Conservation (phyloP, 1,140 invertebrate genomes). For the Aporrectodea caliginosa region DNA sequence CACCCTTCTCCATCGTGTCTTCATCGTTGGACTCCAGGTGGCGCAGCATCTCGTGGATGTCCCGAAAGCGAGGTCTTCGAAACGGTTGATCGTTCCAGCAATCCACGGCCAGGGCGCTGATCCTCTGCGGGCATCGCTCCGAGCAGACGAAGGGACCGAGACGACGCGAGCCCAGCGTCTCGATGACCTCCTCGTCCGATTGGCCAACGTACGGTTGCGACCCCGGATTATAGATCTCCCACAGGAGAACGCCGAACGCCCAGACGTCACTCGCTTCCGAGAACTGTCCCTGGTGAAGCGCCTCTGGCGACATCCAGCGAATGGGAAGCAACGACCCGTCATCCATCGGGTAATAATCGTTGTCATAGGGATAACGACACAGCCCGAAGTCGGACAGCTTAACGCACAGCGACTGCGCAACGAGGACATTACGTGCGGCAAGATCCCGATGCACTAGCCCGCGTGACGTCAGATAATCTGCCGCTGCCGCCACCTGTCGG, state of each 20-base stretch:
- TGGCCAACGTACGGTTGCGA: constrained; percentile 73
- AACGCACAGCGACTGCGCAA: neutral
- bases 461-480: neutral
- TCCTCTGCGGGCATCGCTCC: neutral
- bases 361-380: neutral
- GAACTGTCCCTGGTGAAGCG: constrained; percentile 80
- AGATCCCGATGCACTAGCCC: neutral
- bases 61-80: neutral
- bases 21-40: neutral
- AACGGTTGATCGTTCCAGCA: neutral
- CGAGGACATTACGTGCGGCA: neutral
- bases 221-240: constrained; percentile 71
- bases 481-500: neutral
- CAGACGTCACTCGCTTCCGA: constrained; percentile 88
- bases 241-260: constrained; percentile 85
- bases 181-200: constrained; percentile 77
- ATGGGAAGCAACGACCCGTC: constrained; percentile 61
- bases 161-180: neutral
- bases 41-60: neutral
- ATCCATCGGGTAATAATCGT: neutral
- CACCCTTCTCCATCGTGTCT: too few relatives aligned
- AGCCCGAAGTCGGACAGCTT: neutral
- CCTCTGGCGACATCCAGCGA: constrained; percentile 91
- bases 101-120: neutral
- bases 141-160: neutral